Base-by-base conservation (phyloP, 2,888 invertebrate species). In the Lasioglossum lativentre region DNA sequence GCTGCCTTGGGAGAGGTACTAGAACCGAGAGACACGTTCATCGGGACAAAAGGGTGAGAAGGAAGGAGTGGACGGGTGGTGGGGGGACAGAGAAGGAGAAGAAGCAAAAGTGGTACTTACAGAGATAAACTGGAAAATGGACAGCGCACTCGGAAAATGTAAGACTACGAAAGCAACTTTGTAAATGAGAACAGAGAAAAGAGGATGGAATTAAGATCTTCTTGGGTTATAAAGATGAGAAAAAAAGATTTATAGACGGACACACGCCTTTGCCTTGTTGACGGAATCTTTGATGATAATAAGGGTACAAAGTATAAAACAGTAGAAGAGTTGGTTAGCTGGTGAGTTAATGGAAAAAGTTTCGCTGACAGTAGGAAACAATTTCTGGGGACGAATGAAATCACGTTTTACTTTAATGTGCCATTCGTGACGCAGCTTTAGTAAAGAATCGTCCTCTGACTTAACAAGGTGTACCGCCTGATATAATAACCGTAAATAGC, bases 1-100 rank as follows among this genome's bases (percentile, higher is more conserved):
- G 79, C 70, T 78, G 72, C 42, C 27, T 59, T 6, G 66, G 3
- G 56, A 40, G 30, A 30, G 68, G 34, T 72, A 71, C 82, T 86
- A 74, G 81, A 83, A 89, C 89, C 86, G 88, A 85, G 88, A 85
- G 84, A 86, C 86, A 80, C 80, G 83, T 81, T 85, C 81, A 82
- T 70, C 71, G 82, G 75, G 52, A 59, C 19, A 27, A 47, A 72
- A 30, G 16, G 16, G 74, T 23, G 27, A 30, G n/a, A 71, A 10
- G 23, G 23, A 66, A 6, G 27, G 23, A 66, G 30, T 6, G 4
- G 38, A 12, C 12, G 0, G n/a, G n/a, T n/a, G n/a, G n/a, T n/a
- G n/a, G n/a, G 34, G 3, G 74, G 16, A 27, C 30, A 70, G 23
- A n/a, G 70, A 23, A 45, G 27, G 16, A 45, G 45, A 19, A 8